Percentiles rank a stretch among this genome's conserved stretches.
Evolutionary conservation across 2,888 invertebrate genomes (phyloP).

Genomic region (Pyrrhia umbra): DNA sequence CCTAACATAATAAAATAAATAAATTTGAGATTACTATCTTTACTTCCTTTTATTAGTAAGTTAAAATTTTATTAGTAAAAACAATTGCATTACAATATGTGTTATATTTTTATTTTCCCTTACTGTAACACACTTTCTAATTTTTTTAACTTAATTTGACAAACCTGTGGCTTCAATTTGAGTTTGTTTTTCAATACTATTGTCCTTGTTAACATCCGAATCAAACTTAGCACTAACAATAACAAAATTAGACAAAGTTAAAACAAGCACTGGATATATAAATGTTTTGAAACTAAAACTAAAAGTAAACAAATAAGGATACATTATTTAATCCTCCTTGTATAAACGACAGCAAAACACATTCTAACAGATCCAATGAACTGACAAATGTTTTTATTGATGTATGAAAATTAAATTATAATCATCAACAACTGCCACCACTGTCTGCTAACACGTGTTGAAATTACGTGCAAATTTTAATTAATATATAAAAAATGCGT

Average conservation of each 20-base stretch:
- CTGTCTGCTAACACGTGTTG: slow-evolving; percentile 26
- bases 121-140: too few species aligned
- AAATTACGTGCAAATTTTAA: slow-evolving; percentile 2
- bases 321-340: slow-evolving; percentile 39
- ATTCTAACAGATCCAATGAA: slow-evolving; percentile 26
- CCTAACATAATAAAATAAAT: neutral
- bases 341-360: slow-evolving; percentile 23
- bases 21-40: neutral
- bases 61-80: too few species aligned
- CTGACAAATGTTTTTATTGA: slow-evolving; percentile 36
- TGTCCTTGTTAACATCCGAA: slow-evolving; percentile 3
- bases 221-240: slow-evolving; percentile 2
- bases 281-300: slow-evolving; percentile 23
- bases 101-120: too few species aligned
- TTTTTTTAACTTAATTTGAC: slow-evolving; percentile 5
- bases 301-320: slow-evolving; percentile 10
- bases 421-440: slow-evolving; percentile 35
- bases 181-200: neutral
- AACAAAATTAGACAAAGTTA: slow-evolving; percentile 6
- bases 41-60: neutral
- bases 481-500: slow-evolving; percentile 38
- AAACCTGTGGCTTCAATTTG: slow-evolving; percentile 28
- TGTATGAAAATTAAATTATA: slow-evolving; percentile 32
- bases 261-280: slow-evolving; percentile 10
- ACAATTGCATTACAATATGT: too few species aligned